Evolutionary conservation across 2,797 vertebrate genomes (phyloP), one percentile per base, ranked within the genome.

Genomic region (Microctenopoma lineatum): DNA sequence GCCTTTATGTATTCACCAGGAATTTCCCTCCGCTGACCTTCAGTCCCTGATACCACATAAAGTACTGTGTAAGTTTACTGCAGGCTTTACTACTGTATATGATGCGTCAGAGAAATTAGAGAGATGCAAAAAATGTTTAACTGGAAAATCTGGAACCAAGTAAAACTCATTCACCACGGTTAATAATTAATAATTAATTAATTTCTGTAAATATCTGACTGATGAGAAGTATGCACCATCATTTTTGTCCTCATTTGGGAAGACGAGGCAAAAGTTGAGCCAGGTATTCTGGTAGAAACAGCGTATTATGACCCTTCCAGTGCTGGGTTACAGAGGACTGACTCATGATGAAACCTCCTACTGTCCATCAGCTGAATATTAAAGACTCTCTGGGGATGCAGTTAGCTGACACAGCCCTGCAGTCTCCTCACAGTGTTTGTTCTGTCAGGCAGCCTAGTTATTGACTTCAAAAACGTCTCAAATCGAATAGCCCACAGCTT

Each of bases 381-480:
- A 81, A 84, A 62, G 51, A 45, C 27, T 80, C 67, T 80, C 55
- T 5, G 25, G 67, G 47, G 83, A 79, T 13, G 15, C 59, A 21
- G 63, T 11, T 21, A 32, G 59, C 69, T 66, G 64, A 78, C 80
- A 74, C 44, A 44, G 55, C 32, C 21, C 56, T 57, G 13, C 73
- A 75, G 44, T 63, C 57, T 55, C 46, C 53, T 41, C 44, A 29
- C 18, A 27, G 11, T 70, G 74, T 74, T 74, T 48, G 32, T 26
- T 45, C 67, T 68, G 63, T 69, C 66, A 77, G 75, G 2, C 68
- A 55, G 72, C 21, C 61, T 65, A 57, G 68, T 84, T 83, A 77
- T 74, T 74, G 76, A 79, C 52, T 45, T 47, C 45, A 67, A 80
- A 47, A 44, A 51, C 63, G 53, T 55, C 41, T 36, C 58, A 62